phyloP scores from a whole-genome alignment of 2,888 invertebrate species.

The Holacanthella duospinosa region DNA sequence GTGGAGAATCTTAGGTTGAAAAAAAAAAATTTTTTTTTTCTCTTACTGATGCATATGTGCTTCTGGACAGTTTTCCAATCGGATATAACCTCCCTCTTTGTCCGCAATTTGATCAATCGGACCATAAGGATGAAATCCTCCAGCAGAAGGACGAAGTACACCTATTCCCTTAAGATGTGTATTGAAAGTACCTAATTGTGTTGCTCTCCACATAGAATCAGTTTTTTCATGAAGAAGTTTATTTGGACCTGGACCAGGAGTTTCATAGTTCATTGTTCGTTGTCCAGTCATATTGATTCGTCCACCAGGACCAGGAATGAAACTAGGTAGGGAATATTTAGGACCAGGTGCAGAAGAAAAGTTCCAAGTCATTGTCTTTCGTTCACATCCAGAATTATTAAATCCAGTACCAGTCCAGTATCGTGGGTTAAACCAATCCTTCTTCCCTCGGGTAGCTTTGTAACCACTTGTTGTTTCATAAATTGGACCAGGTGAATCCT shows the following conservation, averaged over 20 bases:
- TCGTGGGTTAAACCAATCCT: conserved; percentile 28
- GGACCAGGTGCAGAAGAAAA: conserved; percentile 27
- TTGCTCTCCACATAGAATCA: conserved; percentile 27
- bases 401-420: conserved; percentile 18
- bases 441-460: conserved; percentile 20
- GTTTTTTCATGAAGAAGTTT: conserved; percentile 26
- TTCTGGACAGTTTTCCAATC: conserved; percentile 22
- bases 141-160: conserved; percentile 18
- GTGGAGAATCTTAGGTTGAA: too few species aligned
- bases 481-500: conserved; percentile 28
- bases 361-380: conserved; percentile 12
- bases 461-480: conserved; percentile 25
- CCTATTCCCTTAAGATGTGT: conserved; percentile 24
- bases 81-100: conserved; percentile 13
- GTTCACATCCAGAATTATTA: conserved; percentile 25
- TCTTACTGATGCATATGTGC: background rate
- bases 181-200: conserved; percentile 30
- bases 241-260: conserved; percentile 23
- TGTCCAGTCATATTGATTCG: conserved; percentile 10
- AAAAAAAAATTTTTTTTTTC: too few species aligned
- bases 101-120: conserved; percentile 19
- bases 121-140: conserved; percentile 23
- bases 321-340: conserved; percentile 13
- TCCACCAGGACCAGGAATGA: conserved; percentile 2
- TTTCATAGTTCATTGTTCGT: conserved; percentile 12